Evolutionary conservation across 2,888 invertebrate species (phyloP).

Genomic region (Imbricaverruca yamaguchii): DNA sequence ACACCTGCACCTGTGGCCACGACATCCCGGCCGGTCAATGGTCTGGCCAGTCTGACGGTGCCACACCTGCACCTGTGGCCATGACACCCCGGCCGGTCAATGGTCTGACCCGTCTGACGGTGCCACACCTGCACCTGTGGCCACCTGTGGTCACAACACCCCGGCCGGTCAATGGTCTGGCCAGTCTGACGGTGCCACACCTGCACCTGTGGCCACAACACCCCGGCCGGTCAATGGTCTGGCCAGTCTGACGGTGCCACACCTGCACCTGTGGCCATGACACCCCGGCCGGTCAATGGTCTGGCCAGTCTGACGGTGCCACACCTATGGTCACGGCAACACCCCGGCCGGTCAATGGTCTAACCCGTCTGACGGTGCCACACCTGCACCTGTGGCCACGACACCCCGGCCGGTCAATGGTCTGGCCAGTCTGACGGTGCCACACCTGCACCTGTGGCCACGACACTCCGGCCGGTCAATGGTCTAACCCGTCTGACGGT

Average conservation of each 20-base stretch:
- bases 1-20: constrained; percentile 46
- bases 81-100: neutral
- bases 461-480: constrained; percentile 45
- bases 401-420: no score
- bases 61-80: neutral
- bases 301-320: neutral
- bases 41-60: neutral
- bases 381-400: no score
- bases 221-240: no score
- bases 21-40: neutral
- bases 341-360: no score
- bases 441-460: no score
- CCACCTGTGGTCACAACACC: no score
- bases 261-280: neutral
- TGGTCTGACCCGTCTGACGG: neutral
- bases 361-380: no score
- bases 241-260: no score
- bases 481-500: constrained; percentile 52
- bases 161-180: no score
- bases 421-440: no score
- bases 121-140: neutral
- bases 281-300: neutral
- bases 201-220: no score
- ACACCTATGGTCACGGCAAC: neutral
- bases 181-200: no score